phyloP scores from a whole-genome alignment of 2,888 invertebrate genomes.

The Lagria hirta region DNA sequence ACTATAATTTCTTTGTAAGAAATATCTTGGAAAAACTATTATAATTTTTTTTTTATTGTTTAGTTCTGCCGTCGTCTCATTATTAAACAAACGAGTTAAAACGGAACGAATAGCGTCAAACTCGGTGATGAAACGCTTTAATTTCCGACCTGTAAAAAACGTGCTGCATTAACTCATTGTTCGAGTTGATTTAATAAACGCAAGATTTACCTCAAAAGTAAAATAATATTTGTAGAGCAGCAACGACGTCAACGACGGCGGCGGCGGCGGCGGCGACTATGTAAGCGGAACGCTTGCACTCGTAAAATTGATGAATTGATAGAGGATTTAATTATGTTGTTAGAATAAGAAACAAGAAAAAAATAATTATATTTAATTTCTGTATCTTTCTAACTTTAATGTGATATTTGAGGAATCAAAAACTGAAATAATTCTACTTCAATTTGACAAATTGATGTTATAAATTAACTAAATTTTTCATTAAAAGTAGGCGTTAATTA shows the following conservation, averaged over 20 bases:
- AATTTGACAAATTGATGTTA: too few species aligned
- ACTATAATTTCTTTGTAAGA: too few species aligned
- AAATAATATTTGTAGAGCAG: conserved; percentile 39
- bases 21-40: too few species aligned
- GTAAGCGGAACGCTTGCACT: conserved; percentile 34
- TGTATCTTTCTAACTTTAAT: too few species aligned
- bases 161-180: conserved; percentile 41
- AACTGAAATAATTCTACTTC: too few species aligned
- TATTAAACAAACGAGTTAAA: conserved; percentile 27
- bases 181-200: conserved; percentile 44
- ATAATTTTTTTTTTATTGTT: too few species aligned
- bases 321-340: conserved; percentile 39
- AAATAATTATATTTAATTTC: too few species aligned
- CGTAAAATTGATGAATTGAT: conserved; percentile 42
- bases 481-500: too few species aligned
- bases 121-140: conserved; percentile 43
- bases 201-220: conserved; percentile 41
- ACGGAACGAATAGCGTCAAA: conserved; percentile 11
- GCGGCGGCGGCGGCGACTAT: conserved; percentile 22
- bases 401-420: too few species aligned
- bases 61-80: conserved; percentile 35
- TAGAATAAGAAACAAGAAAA: too few species aligned
- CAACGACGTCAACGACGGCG: conserved; percentile 26
- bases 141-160: conserved; percentile 42
- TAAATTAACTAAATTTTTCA: too few species aligned